phyloP scores from a whole-genome alignment of 2,888 invertebrate species.

The Troglohyphantes excavatus region DNA sequence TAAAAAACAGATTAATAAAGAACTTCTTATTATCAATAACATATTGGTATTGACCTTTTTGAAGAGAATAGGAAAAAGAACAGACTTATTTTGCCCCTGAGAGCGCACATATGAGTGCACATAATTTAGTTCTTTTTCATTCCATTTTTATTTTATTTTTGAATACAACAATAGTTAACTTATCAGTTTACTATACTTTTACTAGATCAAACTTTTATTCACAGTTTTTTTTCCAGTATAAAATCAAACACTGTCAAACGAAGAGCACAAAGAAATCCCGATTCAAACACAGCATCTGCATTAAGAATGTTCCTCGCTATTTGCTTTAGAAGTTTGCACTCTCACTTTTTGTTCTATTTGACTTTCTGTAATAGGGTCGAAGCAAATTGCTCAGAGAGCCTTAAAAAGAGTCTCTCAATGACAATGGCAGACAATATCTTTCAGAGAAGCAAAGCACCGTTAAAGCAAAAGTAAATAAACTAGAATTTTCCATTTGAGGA shows the following conservation, averaged over 20 bases:
- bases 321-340: not conserved
- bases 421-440: conserved; percentile 1
- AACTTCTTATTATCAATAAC: no score
- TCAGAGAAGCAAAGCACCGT: not conserved
- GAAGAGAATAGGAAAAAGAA: no score
- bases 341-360: conserved; percentile 9
- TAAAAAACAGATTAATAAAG: no score
- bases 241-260: not conserved
- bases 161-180: no score
- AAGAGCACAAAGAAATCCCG: not conserved
- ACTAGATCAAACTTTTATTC: not conserved
- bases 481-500: conserved; percentile 4
- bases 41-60: no score
- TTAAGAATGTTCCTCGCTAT: not conserved
- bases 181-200: no score
- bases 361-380: not conserved
- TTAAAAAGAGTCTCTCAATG: not conserved
- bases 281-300: not conserved
- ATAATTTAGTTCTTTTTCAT: no score
- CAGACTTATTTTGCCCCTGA: no score
- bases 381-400: not conserved
- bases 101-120: no score
- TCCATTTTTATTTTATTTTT: no score
- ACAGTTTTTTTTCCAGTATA: not conserved
- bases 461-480: conserved; percentile 9